Percentiles rank a stretch among this genome's conserved stretches.
Conservation (phyloP, 2,797 vertebrate genomes). For the Cyprinodon diabolis region DNA sequence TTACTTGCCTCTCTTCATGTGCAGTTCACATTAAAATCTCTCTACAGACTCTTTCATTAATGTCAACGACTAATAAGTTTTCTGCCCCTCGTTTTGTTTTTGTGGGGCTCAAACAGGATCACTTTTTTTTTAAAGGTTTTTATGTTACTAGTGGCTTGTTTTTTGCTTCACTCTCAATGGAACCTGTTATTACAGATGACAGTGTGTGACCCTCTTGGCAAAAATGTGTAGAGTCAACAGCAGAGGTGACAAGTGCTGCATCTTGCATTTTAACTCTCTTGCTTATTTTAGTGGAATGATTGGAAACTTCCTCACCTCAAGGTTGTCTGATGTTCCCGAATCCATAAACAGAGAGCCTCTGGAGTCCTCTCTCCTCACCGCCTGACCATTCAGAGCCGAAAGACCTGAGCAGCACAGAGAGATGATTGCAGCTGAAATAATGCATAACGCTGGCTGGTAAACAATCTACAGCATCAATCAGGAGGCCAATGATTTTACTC, state of each 20-base stretch:
- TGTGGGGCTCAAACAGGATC: no score
- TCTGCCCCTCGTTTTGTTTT: no score
- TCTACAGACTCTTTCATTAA: no score
- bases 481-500: not conserved
- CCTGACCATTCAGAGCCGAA: constrained; percentile 83
- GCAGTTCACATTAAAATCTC: no score
- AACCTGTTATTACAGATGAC: no score
- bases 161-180: no score
- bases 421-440: not conserved
- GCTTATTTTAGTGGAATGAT: not conserved
- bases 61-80: no score
- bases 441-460: not conserved
- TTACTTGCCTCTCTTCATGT: no score
- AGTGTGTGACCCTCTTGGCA: no score
- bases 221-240: no score
- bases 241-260: not conserved
- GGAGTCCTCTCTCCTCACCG: constrained; percentile 89
- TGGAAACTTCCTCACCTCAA: constrained; percentile 66
- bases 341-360: constrained; percentile 89
- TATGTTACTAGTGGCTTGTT: no score
- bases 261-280: not conserved
- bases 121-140: no score
- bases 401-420: constrained; percentile 65
- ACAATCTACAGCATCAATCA: not conserved
- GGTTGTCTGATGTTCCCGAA: constrained; percentile 72